Base-by-base conservation (phyloP, 2,888 invertebrate genomes). In the Parnassius smintheus region DNA sequence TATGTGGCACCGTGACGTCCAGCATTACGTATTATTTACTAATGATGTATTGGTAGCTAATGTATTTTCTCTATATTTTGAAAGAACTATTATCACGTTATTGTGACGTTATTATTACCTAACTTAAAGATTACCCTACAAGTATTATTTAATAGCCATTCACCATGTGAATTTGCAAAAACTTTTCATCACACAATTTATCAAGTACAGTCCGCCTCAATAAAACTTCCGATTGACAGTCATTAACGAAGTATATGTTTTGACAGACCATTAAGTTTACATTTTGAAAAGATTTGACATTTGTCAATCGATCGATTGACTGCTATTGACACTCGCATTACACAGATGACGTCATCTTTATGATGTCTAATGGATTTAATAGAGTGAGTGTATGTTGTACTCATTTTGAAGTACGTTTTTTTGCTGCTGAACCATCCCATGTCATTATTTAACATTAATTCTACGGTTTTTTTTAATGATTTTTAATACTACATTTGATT, bases 181-280 rank as follows among this genome's bases (percentile, higher is more conserved):
- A 61, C 41, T 72, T 75, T 72, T 86, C 81, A 83, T 86, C 86
- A 84, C 89, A 88, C 80, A 75, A 87, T 89, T 79, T 78, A 83
- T 88, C 83, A 82, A 76, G 65, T 68, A 71, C 75, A 72, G 65
- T 68, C 66, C 62, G 61, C 66, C 66, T 75, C 80, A 75, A 75
- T 81, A 77, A 55, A 70, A 66, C 70, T 71, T 71, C 74, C 74
- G 75, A 80, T 81, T 72, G 72, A 72, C 75, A 77, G 78, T 83
- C 86, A 86, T 89, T 88, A 86, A 78, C 74, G 73, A 78, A 81
- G 82, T 83, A 86, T 87, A 86, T 90, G 85, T 90, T 91, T 88
- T 88, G 91, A 90, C 88, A 91, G 81, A 81, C 88, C 88, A 90
- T 90, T 90, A 86, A 76, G 74, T 77, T 72, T 74, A 64, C 65